Conservation (phyloP, 35 echinoderm and acorn worm species). For the Anneissia japonica region DNA sequence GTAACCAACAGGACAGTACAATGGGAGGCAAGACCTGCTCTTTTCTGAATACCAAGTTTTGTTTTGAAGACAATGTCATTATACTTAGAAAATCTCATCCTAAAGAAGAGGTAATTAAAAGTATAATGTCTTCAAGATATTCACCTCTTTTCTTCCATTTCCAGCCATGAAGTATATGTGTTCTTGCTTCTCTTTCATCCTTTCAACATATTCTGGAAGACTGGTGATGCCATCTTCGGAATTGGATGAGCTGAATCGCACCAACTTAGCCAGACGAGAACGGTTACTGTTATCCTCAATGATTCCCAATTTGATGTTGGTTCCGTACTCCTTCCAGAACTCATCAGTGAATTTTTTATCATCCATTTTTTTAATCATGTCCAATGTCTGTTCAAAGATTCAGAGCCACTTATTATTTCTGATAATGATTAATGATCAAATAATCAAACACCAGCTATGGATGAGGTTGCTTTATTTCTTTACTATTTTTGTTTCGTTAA, state of each 20-base stretch:
- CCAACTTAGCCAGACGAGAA: constrained; percentile 86
- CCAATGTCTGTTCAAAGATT: constrained; percentile 77
- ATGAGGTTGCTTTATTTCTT: no score
- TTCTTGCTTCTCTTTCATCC: constrained; percentile 99
- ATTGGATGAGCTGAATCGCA: constrained; percentile 92
- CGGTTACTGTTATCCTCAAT: constrained; percentile 99
- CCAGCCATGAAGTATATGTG: constrained; percentile 97
- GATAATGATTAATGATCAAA: no score
- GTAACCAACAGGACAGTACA: no score
- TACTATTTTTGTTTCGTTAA: no score
- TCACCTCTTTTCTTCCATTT: constrained; percentile 64
- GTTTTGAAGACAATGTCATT: neutral
- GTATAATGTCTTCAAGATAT: no score
- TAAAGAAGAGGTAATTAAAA: no score
- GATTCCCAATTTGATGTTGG: constrained; percentile 95
- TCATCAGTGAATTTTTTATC: constrained; percentile 85
- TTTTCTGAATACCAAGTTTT: neutral
- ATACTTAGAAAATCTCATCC: neutral
- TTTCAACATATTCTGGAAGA: constrained; percentile 79
- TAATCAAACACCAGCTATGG: no score
- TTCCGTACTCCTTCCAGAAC: constrained; percentile 96
- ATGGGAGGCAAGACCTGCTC: neutral
- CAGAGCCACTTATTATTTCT: no score
- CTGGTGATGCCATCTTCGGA: constrained; percentile 74
- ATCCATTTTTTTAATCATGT: constrained; percentile 98